These are phyloP conservation scores for Sesia bembeciformis DNA, from an alignment of 2,888 invertebrate genomes.

Conservation along the genomic window DNA sequence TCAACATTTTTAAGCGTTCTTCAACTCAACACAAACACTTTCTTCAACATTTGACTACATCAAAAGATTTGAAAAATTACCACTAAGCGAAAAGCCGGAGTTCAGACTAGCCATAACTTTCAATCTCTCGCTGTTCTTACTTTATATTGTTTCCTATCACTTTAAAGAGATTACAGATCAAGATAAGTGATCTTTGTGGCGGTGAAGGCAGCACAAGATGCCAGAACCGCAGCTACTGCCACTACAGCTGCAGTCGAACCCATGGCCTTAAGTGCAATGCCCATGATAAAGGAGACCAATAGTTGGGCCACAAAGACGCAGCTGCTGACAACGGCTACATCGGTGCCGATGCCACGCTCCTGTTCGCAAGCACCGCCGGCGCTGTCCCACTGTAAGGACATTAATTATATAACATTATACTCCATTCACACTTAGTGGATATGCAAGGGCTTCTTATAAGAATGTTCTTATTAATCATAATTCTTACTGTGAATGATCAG, in stretches of 20 bases:
- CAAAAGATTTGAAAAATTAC: no score
- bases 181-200: constrained; percentile 93
- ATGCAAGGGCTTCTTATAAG: no score
- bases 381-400: constrained; percentile 51
- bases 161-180: constrained; percentile 76
- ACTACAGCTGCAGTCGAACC: constrained; percentile 94
- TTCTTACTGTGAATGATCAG: no score
- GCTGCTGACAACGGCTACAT: constrained; percentile 94
- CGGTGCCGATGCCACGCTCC: constrained; percentile 94
- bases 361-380: constrained; percentile 66
- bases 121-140: no score
- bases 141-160: no score
- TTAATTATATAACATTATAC: not conserved
- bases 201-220: constrained; percentile 87
- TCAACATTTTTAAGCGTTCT: no score
- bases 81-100: no score
- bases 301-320: constrained; percentile 98
- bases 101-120: no score
- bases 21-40: no score
- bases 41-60: no score
- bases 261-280: constrained; percentile 84
- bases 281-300: constrained; percentile 89
- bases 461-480: no score
- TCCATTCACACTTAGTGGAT: no score
- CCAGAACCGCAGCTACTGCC: constrained; percentile 86